These are phyloP conservation scores for Tonatia bakeri DNA, from an alignment of 2,113 vertebrate species.

Conservation along the genomic window DNA sequence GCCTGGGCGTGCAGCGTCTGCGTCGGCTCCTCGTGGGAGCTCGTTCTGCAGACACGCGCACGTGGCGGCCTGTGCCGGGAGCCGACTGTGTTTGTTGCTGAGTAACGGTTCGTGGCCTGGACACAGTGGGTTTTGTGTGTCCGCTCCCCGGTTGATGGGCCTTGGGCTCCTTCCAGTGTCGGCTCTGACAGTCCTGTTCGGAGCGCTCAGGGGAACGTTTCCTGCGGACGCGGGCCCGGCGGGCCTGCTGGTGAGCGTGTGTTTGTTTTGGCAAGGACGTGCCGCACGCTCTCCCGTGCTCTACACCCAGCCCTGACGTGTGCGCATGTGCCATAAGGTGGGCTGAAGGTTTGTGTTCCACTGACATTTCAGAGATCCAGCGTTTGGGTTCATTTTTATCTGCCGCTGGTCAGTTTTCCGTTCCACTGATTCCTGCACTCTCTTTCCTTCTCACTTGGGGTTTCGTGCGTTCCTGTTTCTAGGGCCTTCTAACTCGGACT, in stretches of 20 bases:
- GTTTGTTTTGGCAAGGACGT: not conserved
- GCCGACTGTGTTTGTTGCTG: not conserved
- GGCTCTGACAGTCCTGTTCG: not conserved
- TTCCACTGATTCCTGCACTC: not conserved
- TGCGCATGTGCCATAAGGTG: not conserved
- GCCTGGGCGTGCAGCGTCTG: accelerated
- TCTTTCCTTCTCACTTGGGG: not conserved
- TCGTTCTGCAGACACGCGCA: accelerated
- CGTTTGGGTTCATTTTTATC: not conserved
- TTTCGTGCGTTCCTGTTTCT: not conserved
- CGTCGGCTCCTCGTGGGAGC: not conserved
- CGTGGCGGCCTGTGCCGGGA: accelerated
- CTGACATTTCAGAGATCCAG: not conserved
- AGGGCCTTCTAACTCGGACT: not conserved
- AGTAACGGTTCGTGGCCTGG: not conserved
- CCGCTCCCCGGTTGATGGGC: not conserved
- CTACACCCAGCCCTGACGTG: not conserved
- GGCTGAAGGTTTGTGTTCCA: not conserved
- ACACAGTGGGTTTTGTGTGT: not conserved
- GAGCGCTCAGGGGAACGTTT: not conserved
- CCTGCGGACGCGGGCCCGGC: not conserved
- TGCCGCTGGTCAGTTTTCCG: not conserved
- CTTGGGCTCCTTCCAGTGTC: not conserved
- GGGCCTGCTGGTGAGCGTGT: not conserved
- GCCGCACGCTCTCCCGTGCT: not conserved